phyloP scores from a whole-genome alignment of 2,888 invertebrate genomes.

The Drosophila formosana region DNA sequence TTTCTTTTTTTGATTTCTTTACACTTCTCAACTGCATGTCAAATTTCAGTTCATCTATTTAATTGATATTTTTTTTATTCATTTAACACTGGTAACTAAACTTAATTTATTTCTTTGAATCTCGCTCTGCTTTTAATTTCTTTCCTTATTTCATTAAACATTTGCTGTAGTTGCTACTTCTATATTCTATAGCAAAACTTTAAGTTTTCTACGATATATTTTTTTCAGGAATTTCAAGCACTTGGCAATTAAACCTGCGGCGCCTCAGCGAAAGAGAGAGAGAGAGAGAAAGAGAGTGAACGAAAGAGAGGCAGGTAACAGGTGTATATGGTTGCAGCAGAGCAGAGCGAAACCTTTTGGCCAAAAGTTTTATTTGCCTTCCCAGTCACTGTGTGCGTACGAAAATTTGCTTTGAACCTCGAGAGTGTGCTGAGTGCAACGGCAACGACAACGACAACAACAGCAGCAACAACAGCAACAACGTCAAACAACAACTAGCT shows the following conservation, averaged over 20 bases:
- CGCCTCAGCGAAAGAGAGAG: neutral
- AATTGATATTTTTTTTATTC: too few species aligned
- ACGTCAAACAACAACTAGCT: slow-evolving; percentile 23
- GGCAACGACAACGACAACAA: slow-evolving; percentile 19
- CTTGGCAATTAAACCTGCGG: slow-evolving; percentile 47
- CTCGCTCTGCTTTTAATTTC: too few species aligned
- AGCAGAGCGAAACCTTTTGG: slow-evolving; percentile 22
- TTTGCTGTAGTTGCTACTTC: neutral
- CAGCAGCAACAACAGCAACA: slow-evolving; percentile 17
- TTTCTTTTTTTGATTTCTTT: too few species aligned
- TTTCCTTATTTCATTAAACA: neutral
- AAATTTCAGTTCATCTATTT: too few species aligned
- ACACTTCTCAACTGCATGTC: too few species aligned
- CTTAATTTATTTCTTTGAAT: too few species aligned
- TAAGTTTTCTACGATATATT: slow-evolving; percentile 14
- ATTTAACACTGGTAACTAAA: too few species aligned
- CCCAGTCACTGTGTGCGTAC: slow-evolving; percentile 23
- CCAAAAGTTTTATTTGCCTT: slow-evolving; percentile 59
- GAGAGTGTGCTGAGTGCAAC: slow-evolving; percentile 31
- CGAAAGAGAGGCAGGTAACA: neutral
- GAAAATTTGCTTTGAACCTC: slow-evolving; percentile 55
- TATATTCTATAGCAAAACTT: slow-evolving; percentile 2
- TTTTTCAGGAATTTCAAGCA: slow-evolving; percentile 40
- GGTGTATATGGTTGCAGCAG: neutral
- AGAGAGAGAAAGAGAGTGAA: neutral